Evolutionary conservation across 2,888 invertebrate genomes (phyloP).

Genomic region (Lacanobia oleracea): DNA sequence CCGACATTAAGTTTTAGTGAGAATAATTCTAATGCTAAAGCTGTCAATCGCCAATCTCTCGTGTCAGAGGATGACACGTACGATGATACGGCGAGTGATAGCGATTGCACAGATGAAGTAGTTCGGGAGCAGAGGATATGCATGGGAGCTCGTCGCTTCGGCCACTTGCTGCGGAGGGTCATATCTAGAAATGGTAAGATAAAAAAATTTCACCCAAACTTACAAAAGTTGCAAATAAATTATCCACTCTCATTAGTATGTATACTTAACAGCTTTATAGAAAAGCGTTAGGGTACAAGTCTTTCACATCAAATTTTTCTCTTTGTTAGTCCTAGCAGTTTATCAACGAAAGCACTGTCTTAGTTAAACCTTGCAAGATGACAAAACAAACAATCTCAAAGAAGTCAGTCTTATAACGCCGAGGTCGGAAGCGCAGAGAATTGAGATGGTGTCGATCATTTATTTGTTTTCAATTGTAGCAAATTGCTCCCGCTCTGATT

Average conservation of each 20-base stretch:
- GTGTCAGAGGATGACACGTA: slow-evolving; percentile 85
- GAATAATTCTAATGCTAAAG: slow-evolving; percentile 72
- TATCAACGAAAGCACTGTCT: background rate
- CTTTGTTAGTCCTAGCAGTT: background rate
- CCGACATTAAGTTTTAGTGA: slow-evolving; percentile 83
- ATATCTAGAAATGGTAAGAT: slow-evolving; percentile 88
- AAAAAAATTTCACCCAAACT: background rate
- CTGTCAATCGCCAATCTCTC: slow-evolving; percentile 82
- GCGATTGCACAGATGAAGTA: slow-evolving; percentile 85
- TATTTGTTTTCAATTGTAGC: slow-evolving; percentile 86
- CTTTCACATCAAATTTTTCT: no score
- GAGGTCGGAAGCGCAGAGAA: slow-evolving; percentile 67
- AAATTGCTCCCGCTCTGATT: slow-evolving; percentile 82
- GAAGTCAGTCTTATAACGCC: slow-evolving; percentile 34
- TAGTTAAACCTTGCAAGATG: background rate
- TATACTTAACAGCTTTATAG: no score
- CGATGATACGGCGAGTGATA: slow-evolving; percentile 84
- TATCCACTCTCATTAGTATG: background rate
- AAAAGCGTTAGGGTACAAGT: background rate
- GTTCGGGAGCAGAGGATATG: slow-evolving; percentile 85
- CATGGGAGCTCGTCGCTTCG: slow-evolving; percentile 86
- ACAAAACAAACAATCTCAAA: slow-evolving; percentile 33
- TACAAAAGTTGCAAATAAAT: background rate
- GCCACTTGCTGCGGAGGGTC: slow-evolving; percentile 85
- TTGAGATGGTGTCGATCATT: slow-evolving; percentile 75